A percentile compares a stretch with the other conserved stretches of the same genome.
phyloP scores from a whole-genome alignment of 2,797 vertebrate genomes.

The Macrochelys suwanniensis region DNA sequence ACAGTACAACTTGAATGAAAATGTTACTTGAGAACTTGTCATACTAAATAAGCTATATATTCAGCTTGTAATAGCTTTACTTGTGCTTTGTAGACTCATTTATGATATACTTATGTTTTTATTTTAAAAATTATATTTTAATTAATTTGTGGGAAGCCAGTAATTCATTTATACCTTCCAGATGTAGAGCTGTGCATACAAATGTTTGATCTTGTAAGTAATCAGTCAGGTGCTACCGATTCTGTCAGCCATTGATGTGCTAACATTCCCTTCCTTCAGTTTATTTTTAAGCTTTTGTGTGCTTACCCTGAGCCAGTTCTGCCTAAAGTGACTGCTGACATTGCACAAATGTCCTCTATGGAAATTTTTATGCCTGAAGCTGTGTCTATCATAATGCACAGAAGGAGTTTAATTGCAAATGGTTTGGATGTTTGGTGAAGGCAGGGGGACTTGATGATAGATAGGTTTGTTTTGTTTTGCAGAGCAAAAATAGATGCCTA shows the following conservation, averaged over 20 bases:
- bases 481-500: not conserved
- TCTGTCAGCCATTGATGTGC: not conserved
- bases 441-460: constrained; percentile 57
- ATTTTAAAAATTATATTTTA: constrained; percentile 33
- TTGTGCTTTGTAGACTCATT: constrained; percentile 10
- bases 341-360: constrained; percentile 54
- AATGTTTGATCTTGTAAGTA: constrained; percentile 66
- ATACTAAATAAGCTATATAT: not conserved
- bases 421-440: constrained; percentile 44
- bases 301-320: constrained; percentile 58
- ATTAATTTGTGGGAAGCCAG: constrained; percentile 53
- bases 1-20: not conserved
- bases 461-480: not conserved
- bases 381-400: constrained; percentile 57
- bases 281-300: constrained; percentile 54
- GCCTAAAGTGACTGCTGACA: constrained; percentile 69
- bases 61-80: constrained; percentile 26
- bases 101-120: constrained; percentile 34
- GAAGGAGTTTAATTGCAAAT: constrained; percentile 51
- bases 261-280: constrained; percentile 58
- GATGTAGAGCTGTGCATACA: constrained; percentile 61
- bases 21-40: not conserved
- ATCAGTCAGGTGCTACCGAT: constrained; percentile 54
- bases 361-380: constrained; percentile 52
- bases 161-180: constrained; percentile 29